Percentiles rank a stretch among this genome's conserved stretches.
These are phyloP conservation scores for Indri indri DNA, from an alignment of 2,113 vertebrate species.

Conservation along the genomic window DNA sequence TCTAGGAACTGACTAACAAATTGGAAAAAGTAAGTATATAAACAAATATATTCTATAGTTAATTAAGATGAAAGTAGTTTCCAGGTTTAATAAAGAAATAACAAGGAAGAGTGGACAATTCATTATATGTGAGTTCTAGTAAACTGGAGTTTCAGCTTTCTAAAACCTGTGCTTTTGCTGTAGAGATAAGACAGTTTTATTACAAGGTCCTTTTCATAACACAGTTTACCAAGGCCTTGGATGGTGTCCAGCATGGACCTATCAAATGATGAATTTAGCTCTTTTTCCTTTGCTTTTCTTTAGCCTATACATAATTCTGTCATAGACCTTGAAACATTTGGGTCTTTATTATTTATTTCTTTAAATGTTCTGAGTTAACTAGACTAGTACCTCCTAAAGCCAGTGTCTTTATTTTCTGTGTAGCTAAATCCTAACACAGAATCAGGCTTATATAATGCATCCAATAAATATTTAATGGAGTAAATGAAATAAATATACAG, in stretches of 20 bases:
- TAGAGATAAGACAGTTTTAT: neutral
- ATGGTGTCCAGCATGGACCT: neutral
- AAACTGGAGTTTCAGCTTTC: neutral
- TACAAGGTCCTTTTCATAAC: neutral
- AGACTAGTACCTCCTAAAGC: neutral
- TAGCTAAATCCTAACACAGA: neutral
- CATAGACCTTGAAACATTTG: neutral
- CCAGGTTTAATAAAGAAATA: conserved; percentile 25
- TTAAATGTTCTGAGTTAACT: neutral
- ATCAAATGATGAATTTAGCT: neutral
- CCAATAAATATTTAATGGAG: neutral
- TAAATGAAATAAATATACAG: conserved; percentile 24
- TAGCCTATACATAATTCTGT: neutral
- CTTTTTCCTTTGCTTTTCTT: neutral
- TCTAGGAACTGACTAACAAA: neutral
- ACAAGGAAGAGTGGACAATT: neutral
- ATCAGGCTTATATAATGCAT: neutral
- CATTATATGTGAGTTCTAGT: neutral
- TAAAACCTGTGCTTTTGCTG: neutral
- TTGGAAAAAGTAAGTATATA: neutral
- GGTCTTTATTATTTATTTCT: neutral
- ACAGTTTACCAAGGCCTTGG: neutral
- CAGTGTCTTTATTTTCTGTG: neutral
- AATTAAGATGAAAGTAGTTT: conserved; percentile 4
- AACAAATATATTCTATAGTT: neutral